These are phyloP conservation scores for Agrypnia vestita DNA, from an alignment of 1,140 invertebrate genomes.

Conservation along the genomic window DNA sequence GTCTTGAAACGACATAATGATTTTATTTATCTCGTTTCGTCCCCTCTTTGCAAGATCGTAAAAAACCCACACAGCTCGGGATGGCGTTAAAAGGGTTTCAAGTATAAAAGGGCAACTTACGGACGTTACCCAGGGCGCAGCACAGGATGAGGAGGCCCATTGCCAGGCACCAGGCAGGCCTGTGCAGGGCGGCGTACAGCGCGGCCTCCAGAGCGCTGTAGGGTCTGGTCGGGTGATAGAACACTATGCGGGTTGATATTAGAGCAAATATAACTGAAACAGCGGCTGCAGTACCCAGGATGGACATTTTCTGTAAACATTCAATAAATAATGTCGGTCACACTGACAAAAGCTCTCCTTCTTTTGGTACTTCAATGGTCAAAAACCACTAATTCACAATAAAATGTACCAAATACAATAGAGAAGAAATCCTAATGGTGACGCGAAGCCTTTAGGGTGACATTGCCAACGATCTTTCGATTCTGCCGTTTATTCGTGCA, in stretches of 20 bases:
- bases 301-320: constrained; percentile 5
- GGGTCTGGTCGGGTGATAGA: background rate
- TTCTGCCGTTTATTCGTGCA: too few species aligned
- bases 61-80: too few species aligned
- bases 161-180: constrained; percentile 9
- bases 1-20: too few species aligned
- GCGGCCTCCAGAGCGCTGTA: constrained; percentile 6
- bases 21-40: too few species aligned
- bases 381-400: too few species aligned
- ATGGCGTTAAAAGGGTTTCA: background rate
- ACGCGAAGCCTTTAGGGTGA: too few species aligned
- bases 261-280: constrained; percentile 61
- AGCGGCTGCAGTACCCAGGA: constrained; percentile 64
- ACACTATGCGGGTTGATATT: constrained; percentile 7
- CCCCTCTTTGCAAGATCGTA: too few species aligned
- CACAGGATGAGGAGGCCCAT: constrained; percentile 1
- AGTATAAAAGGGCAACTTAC: background rate
- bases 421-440: too few species aligned
- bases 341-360: background rate
- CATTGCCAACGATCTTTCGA: too few species aligned
- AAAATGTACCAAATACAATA: too few species aligned
- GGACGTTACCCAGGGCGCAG: constrained; percentile 16
- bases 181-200: constrained; percentile 19
- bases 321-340: too few species aligned
- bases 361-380: too few species aligned